phyloP scores from a whole-genome alignment of 2,113 vertebrate species.

The Callocephalon fimbriatum region DNA sequence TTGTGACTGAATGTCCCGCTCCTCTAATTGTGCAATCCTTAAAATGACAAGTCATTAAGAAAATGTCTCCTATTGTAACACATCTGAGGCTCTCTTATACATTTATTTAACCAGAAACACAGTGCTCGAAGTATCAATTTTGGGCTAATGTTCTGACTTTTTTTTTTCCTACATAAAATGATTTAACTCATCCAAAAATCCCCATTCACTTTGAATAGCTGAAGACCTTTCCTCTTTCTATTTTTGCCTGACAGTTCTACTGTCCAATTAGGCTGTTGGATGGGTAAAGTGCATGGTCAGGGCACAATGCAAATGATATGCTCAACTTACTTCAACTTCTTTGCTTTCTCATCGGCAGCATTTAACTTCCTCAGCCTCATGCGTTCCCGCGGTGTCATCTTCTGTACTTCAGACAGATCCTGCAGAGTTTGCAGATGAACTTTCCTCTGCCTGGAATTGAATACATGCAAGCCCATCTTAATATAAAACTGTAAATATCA shows the following conservation, averaged over 20 bases:
- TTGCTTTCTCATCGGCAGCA: conserved; percentile 78
- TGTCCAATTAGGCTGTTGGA: background rate
- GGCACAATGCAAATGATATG: background rate
- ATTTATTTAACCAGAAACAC: background rate
- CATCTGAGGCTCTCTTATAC: background rate
- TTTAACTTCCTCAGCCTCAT: conserved; percentile 84
- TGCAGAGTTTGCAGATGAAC: conserved; percentile 83
- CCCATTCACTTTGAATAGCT: background rate
- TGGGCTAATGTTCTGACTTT: background rate
- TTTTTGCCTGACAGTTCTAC: background rate
- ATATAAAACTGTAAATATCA: conserved; percentile 32
- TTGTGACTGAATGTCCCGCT: background rate
- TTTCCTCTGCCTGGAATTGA: conserved; percentile 78
- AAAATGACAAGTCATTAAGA: background rate
- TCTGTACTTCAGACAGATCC: conserved; percentile 83
- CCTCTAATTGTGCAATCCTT: background rate
- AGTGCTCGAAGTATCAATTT: background rate
- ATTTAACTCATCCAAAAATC: background rate
- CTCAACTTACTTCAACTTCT: conserved; percentile 78
- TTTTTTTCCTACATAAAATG: background rate
- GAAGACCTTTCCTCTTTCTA: background rate
- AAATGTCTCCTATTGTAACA: background rate
- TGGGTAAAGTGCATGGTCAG: background rate
- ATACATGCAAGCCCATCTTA: background rate
- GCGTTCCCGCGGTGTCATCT: conserved; percentile 83